Evolutionary conservation across 2,888 invertebrate species (phyloP), one percentile per base, ranked within the genome.

Genomic region (Phania funesta): DNA sequence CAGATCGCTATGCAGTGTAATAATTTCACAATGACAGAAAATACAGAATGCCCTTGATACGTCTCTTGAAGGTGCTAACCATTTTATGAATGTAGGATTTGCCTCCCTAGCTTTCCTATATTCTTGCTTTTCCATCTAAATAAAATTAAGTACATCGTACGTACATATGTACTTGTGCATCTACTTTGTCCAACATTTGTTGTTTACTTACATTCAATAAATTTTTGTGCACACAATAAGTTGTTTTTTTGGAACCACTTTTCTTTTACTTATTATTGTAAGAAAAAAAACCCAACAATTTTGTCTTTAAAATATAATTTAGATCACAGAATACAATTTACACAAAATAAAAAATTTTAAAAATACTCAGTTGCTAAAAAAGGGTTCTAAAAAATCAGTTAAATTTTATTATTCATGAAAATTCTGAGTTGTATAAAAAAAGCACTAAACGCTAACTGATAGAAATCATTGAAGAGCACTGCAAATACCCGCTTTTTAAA

Each of bases 31-130:
- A 13, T 35, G 35, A 9, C 50, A 35, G n/a, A 13, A 50, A 50
- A 32, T 50, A 20, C 48, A 48, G n/a, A 65, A 50, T 65, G 65
- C 50, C 7, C 50, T 48, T n/a, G n/a, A n/a, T n/a, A 46, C 3
- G n/a, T 5, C 16, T 44, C 5, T 44, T 18, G 16, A 18, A 41
- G n/a, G 41, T 41, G 13, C 13, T 46, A 62, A 62, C 64, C 29
- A 64, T 64, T 32, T 64, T 16, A 48, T 64, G 32, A 64, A 48
- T 7, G 13, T 22, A 13, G 18, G 18, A 64, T 32, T 46, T 32
- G 46, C 26, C 48, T 38, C 35, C 58, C 58, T 38, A 58, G 13
- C 38, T 35, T 20, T 58, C 38, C 58, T 58, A 29, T 58, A 44
- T 24, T 41, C 41, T 41, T 60, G 38, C 22, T 18, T 16, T 2